These are phyloP conservation scores for Matsumyia berberina DNA, from an alignment of 2,888 invertebrate species.

Conservation along the genomic window DNA sequence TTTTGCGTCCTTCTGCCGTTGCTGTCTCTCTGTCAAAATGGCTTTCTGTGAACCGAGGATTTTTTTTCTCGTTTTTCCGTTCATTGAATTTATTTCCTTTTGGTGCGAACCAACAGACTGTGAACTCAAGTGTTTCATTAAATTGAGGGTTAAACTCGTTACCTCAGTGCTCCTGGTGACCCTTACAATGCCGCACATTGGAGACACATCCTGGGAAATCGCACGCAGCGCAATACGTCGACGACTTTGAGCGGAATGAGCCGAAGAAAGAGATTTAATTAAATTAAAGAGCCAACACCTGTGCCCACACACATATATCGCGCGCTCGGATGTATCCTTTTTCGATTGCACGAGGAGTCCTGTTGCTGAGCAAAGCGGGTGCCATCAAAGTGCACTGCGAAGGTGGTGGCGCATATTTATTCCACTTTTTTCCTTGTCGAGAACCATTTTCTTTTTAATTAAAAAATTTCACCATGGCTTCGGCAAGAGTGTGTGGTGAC, in stretches of 20 bases:
- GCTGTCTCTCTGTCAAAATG: not conserved
- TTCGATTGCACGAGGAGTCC: constrained; percentile 49
- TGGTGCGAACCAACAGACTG: constrained; percentile 53
- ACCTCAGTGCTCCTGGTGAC: constrained; percentile 40
- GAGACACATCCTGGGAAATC: constrained; percentile 48
- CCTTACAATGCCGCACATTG: constrained; percentile 29
- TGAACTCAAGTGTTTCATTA: constrained; percentile 68
- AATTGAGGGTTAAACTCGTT: constrained; percentile 70
- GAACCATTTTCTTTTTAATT: constrained; percentile 69
- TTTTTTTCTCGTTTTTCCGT: constrained; percentile 13
- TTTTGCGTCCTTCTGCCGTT: not conserved
- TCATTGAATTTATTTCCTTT: constrained; percentile 56
- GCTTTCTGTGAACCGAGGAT: constrained; percentile 9
- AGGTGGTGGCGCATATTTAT: constrained; percentile 48
- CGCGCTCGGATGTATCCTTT: constrained; percentile 34
- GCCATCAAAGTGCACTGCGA: constrained; percentile 51
- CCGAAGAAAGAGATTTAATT: constrained; percentile 71
- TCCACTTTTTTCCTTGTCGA: constrained; percentile 30
- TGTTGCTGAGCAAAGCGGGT: constrained; percentile 27
- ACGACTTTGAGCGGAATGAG: constrained; percentile 44
- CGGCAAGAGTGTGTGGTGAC: constrained; percentile 1
- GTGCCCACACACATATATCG: constrained; percentile 29
- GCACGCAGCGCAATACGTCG: constrained; percentile 35
- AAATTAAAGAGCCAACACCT: constrained; percentile 74
- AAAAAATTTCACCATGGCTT: constrained; percentile 50